Evolutionary conservation across 2,888 invertebrate species (phyloP), one percentile per base, ranked within the genome.

Genomic region (Crepidodera aurea): DNA sequence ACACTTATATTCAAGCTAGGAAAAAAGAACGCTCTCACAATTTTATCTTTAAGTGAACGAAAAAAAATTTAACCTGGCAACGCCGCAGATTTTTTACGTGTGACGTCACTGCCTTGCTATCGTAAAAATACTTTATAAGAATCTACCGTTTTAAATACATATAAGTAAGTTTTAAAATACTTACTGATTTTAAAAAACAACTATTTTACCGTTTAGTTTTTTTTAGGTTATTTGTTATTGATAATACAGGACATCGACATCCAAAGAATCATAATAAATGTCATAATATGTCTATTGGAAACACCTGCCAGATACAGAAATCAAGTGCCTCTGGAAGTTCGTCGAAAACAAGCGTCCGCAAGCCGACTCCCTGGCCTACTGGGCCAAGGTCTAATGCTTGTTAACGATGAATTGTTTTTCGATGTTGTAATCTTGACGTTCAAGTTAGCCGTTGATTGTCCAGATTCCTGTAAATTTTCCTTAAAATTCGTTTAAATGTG

Each of bases 341-440:
- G 75, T 19, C 64, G 64, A 25, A 65, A 68, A 16, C 75, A 77
- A 5, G 69, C 79, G 12, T 77, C 77, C 58, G 70, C 67, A 7
- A 82, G 83, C n/a, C 65, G 66, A 39, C 70, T 83, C 4, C 77
- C 82, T 4, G 62, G 74, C 37, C 76, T 75, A 19, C 59, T 82
- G 1, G 69, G 70, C 0, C 73, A 79, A 57, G 62, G 81, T 3
- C 48, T 81, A 16, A 71, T 75, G 57, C 64, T 77, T 42, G 76
- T 73, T 1, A 70, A 74, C 42, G 61, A 69, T 1, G 71, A 74
- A n/a, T 71, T 75, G 15, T 82, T 79, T 54, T 64, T 68, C 3
- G 70, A 69, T 32, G 46, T 79, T 10, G 69, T 83, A 58, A 70
- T 79, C 32, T 44, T 81, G 13, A 64, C 73, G 5, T 64, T 73